Evolutionary conservation across 2,113 vertebrate species (phyloP), one percentile per base, ranked within the genome.

Genomic region (Collichthys lucidus): DNA sequence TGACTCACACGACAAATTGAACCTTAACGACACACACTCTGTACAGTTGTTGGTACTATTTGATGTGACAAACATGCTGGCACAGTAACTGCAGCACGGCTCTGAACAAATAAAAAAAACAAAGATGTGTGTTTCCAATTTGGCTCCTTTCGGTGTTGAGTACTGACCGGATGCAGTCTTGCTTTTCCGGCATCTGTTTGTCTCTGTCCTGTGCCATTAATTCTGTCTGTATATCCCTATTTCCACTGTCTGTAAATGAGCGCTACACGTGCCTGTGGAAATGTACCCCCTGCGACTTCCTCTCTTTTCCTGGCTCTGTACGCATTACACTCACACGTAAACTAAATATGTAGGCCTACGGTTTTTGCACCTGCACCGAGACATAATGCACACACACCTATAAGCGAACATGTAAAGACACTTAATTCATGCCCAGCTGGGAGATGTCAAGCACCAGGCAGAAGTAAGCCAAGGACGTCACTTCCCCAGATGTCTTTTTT

Each of bases 211-310:
- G 84, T 89, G 87, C 84, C 90, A 90, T 90, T 72, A 66, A 81
- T 62, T 81, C 80, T 73, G 83, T 90, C 87, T 80, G 86, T 88
- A 77, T 84, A 86, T 85, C 81, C 64, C 76, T 74, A 42, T 87
- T 89, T 88, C 78, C 87, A 88, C 88, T 78, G 81, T 88, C 86
- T 86, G 88, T 93, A 89, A 91, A 85, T 90, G 83, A 92, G 74
- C 69, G 83, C 86, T 89, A 93, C 81, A 89, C 74, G 70, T 88
- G 88, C 84, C 93, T 92, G 93, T 92, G 88, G 89, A 89, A 91
- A 88, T 86, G 78, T 83, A 85, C 89, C 82, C 88, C 85, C 87
- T 91, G 83, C 74, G 66, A 89, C 85, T 77, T 85, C 82, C 85
- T 84, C 84, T 86, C 81, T 62, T 84, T 72, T 86, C 81, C 86